These are phyloP conservation scores for Drosophila greeni DNA, from an alignment of 2,888 invertebrate species.

Conservation along the genomic window DNA sequence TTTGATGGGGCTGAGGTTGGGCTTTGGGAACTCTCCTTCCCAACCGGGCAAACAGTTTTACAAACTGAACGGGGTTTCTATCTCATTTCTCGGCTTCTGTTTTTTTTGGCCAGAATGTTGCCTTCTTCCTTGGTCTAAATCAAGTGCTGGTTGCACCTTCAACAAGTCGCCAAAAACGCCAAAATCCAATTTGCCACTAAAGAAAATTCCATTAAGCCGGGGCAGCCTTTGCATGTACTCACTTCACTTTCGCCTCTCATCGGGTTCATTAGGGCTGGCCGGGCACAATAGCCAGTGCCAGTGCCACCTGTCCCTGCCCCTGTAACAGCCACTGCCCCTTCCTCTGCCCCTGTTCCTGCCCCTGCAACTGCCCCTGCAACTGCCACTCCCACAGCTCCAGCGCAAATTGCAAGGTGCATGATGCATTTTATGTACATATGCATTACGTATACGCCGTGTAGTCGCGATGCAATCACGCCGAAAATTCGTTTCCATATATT, in stretches of 20 bases:
- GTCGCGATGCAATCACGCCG: slow-evolving; percentile 49
- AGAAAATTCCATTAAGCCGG: slow-evolving; percentile 24
- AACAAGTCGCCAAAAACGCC: slow-evolving; percentile 22
- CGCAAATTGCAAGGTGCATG: slow-evolving; percentile 34
- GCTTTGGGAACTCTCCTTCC: slow-evolving; percentile 13
- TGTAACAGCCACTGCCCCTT: not conserved
- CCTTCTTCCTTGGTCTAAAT: slow-evolving; percentile 1
- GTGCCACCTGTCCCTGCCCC: not conserved
- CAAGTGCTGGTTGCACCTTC: not conserved
- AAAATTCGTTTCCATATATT: slow-evolving; percentile 49
- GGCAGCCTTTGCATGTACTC: slow-evolving; percentile 8
- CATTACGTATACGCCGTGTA: slow-evolving; percentile 49
- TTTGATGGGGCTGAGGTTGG: slow-evolving; percentile 17
- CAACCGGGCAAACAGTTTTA: slow-evolving; percentile 29
- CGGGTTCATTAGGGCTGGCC: slow-evolving; percentile 28
- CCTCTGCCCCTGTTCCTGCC: too few relatives aligned
- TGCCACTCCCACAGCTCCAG: not conserved
- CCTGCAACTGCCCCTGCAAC: not conserved
- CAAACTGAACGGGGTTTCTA: slow-evolving; percentile 1
- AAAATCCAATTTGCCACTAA: slow-evolving; percentile 27
- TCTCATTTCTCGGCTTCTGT: not conserved
- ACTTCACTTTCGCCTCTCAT: slow-evolving; percentile 7
- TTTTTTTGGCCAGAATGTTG: not conserved
- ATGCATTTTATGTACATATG: slow-evolving; percentile 43
- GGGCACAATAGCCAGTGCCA: not conserved